phyloP scores from a whole-genome alignment of 2,888 invertebrate genomes.

The Cheilosia scutellata region DNA sequence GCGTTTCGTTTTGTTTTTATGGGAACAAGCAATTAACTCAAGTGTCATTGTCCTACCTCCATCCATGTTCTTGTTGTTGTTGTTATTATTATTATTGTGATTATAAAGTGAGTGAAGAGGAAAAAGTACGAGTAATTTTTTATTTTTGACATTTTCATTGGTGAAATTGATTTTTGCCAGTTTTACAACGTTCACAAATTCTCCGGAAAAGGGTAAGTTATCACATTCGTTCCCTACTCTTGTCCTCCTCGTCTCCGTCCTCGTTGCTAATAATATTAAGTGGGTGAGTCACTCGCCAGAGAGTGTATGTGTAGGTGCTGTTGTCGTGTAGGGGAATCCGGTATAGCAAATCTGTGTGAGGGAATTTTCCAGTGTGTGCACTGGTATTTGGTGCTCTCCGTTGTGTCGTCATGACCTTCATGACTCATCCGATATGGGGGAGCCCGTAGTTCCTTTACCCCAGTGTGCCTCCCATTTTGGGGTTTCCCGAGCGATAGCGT shows the following conservation, averaged over 20 bases:
- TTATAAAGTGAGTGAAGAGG: constrained; percentile 32
- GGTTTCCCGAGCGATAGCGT: constrained; percentile 78
- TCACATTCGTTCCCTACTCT: constrained; percentile 36
- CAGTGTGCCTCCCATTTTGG: constrained; percentile 71
- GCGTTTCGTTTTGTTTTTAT: constrained; percentile 20
- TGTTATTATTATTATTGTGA: constrained; percentile 51
- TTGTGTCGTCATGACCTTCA: constrained; percentile 84
- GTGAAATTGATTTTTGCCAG: constrained; percentile 74
- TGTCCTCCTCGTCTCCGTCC: constrained; percentile 22
- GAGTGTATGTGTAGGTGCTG: constrained; percentile 66
- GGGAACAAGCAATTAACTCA: constrained; percentile 62
- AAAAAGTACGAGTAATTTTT: constrained; percentile 2
- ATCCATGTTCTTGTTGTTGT: constrained; percentile 37
- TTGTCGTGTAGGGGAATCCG: constrained; percentile 69
- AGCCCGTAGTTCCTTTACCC: constrained; percentile 58
- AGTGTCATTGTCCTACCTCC: constrained; percentile 73
- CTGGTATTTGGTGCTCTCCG: constrained; percentile 76
- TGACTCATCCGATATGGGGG: constrained; percentile 83
- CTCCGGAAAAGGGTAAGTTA: constrained; percentile 74
- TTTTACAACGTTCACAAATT: constrained; percentile 67
- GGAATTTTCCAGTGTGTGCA: constrained; percentile 70
- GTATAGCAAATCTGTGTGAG: constrained; percentile 59
- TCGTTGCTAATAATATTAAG: constrained; percentile 74
- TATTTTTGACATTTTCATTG: constrained; percentile 61
- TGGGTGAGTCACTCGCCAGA: constrained; percentile 70